Evolutionary conservation across 1,140 invertebrate genomes (phyloP).

Genomic region (Bicyclus anynana): DNA sequence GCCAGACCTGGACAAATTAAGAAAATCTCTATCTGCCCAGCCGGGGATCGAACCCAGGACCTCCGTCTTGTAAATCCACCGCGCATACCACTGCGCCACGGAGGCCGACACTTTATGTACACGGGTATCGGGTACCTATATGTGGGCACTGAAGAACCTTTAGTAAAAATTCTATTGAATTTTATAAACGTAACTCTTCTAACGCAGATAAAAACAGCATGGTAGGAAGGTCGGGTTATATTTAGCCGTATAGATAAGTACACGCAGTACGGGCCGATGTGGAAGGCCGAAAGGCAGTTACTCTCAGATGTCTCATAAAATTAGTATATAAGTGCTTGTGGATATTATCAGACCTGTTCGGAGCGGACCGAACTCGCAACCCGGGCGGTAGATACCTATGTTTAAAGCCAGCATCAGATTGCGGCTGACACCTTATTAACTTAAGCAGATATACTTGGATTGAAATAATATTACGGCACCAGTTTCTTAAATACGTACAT

Average conservation of each 20-base stretch:
- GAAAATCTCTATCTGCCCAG: too few species aligned
- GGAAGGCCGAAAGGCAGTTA: constrained; percentile 48
- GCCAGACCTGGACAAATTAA: too few species aligned
- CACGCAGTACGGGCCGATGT: constrained; percentile 5
- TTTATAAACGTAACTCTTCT: constrained; percentile 17
- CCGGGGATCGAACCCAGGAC: too few species aligned
- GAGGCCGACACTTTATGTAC: too few species aligned
- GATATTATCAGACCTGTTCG: constrained; percentile 61
- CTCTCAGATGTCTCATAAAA: constrained; percentile 64
- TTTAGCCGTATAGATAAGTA: constrained; percentile 31
- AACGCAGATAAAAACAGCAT: constrained; percentile 28
- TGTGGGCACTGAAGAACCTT: not conserved
- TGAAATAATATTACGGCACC: constrained; percentile 28
- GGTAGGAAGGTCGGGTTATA: constrained; percentile 40
- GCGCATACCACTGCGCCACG: too few species aligned
- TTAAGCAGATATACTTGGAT: constrained; percentile 41
- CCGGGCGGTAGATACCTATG: constrained; percentile 48
- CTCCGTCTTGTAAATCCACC: too few species aligned
- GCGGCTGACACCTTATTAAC: constrained; percentile 53
- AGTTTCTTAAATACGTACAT: constrained; percentile 19
- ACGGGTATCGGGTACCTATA: not conserved
- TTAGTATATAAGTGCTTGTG: constrained; percentile 62
- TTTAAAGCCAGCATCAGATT: constrained; percentile 47
- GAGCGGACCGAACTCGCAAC: constrained; percentile 39
- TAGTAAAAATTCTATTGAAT: constrained; percentile 18